Percentiles rank a stretch among this genome's conserved stretches.
Conservation (phyloP, 2,113 vertebrate genomes). For the Ictalurus punctatus region DNA sequence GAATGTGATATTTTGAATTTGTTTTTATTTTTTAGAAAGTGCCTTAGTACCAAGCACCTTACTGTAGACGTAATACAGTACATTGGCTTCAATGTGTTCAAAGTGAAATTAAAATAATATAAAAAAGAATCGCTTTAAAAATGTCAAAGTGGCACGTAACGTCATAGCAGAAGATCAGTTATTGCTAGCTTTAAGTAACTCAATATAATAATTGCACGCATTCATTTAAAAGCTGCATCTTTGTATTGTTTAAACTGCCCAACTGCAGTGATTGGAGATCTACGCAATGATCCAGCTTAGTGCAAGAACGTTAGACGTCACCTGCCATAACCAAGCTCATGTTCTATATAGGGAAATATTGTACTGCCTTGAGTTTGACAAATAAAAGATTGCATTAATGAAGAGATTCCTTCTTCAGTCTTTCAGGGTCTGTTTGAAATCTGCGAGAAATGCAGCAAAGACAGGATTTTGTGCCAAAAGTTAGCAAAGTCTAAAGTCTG, state of each 20-base stretch:
- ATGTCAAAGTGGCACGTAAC: background rate
- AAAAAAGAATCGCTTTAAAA: background rate
- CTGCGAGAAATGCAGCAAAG: too few relatives aligned
- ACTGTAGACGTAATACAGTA: background rate
- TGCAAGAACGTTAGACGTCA: background rate
- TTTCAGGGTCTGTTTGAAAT: background rate
- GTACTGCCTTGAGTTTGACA: background rate
- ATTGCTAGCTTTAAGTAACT: background rate
- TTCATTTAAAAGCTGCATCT: background rate
- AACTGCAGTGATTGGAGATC: background rate
- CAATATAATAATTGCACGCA: background rate
- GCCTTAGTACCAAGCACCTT: constrained; percentile 23
- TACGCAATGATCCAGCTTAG: background rate
- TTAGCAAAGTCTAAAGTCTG: too few relatives aligned
- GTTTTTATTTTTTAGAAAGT: background rate
- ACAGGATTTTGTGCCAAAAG: too few relatives aligned
- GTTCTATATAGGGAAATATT: background rate
- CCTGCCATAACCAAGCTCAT: background rate
- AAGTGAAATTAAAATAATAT: background rate
- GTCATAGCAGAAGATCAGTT: too few relatives aligned
- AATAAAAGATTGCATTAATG: constrained; percentile 17
- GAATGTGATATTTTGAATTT: background rate
- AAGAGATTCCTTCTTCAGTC: background rate
- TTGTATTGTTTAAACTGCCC: background rate
- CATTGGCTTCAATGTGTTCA: background rate